Percentiles rank a stretch among this genome's conserved stretches.
These are phyloP conservation scores for Nymphalis polychloros DNA, from an alignment of 2,888 invertebrate species.

Conservation along the genomic window DNA sequence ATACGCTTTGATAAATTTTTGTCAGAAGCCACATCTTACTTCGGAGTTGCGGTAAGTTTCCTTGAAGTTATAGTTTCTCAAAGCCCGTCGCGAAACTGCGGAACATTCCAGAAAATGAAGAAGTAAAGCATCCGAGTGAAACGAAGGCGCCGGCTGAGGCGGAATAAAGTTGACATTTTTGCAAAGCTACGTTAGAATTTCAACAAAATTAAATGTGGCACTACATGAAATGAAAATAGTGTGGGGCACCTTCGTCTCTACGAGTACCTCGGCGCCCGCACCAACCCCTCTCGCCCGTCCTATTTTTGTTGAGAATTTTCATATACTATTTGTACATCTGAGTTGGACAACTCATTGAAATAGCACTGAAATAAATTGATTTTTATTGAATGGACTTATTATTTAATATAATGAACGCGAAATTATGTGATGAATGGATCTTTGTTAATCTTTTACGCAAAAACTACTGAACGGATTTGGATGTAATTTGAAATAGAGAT, in stretches of 20 bases:
- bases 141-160: conserved; percentile 74
- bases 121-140: conserved; percentile 75
- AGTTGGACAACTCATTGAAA: background rate
- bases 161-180: conserved; percentile 82
- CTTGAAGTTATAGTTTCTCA: conserved; percentile 80
- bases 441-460: too few relatives aligned
- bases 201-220: conserved; percentile 82
- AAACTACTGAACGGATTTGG: too few relatives aligned
- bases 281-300: conserved; percentile 40
- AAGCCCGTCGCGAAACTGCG: conserved; percentile 76
- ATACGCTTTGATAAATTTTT: conserved; percentile 79
- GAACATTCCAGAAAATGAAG: conserved; percentile 79
- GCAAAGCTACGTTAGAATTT: conserved; percentile 81
- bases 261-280: conserved; percentile 15
- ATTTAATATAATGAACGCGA: too few relatives aligned
- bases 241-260: conserved; percentile 48
- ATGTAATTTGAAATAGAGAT: too few relatives aligned
- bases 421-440: too few relatives aligned
- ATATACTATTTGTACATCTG: conserved; percentile 23
- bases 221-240: conserved; percentile 79
- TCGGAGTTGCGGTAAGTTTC: conserved; percentile 74
- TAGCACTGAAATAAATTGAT: too few relatives aligned
- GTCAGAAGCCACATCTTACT: conserved; percentile 75
- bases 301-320: conserved; percentile 62
- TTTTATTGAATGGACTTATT: too few relatives aligned